Evolutionary conservation across 2,113 vertebrate species (phyloP).

Genomic region (Oreamnos americanus): DNA sequence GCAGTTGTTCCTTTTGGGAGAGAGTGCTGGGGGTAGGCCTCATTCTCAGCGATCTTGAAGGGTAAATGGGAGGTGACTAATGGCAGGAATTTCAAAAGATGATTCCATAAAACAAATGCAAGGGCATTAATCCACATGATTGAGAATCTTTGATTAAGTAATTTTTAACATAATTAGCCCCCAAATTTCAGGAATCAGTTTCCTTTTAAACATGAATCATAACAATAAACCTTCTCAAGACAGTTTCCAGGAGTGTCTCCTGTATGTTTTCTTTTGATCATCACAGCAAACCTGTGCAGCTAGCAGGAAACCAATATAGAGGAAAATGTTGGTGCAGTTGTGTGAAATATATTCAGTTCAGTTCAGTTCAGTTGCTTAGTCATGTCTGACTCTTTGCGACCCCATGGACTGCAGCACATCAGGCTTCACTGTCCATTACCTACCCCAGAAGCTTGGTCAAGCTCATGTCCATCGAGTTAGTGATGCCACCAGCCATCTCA

Average conservation of each 20-base stretch:
- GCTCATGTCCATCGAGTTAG: not conserved
- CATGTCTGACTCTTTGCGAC: not conserved
- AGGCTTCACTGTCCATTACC: no score
- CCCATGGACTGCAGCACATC: no score
- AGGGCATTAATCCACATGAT: constrained; percentile 7
- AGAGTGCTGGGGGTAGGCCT: not conserved
- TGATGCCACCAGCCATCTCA: no score
- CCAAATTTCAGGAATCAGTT: constrained; percentile 27
- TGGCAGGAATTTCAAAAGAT: not conserved
- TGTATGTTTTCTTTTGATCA: not conserved
- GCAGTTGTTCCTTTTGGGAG: not conserved
- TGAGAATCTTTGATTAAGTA: constrained; percentile 51
- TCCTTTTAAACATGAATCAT: not conserved
- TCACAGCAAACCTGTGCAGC: not conserved
- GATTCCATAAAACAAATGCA: constrained; percentile 21
- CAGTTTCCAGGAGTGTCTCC: constrained; percentile 22
- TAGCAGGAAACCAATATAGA: not conserved
- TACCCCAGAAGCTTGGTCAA: no score
- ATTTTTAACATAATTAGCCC: constrained; percentile 46
- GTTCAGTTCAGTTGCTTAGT: not conserved
- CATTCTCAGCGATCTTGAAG: constrained; percentile 9
- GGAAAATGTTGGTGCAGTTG: not conserved
- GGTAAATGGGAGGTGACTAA: not conserved
- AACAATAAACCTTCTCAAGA: not conserved
- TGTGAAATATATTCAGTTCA: constrained; percentile 26